A percentile compares a stretch with the other conserved stretches of the same genome.
phyloP scores from a whole-genome alignment of 2,797 vertebrate genomes.

The Xenops minutus region DNA sequence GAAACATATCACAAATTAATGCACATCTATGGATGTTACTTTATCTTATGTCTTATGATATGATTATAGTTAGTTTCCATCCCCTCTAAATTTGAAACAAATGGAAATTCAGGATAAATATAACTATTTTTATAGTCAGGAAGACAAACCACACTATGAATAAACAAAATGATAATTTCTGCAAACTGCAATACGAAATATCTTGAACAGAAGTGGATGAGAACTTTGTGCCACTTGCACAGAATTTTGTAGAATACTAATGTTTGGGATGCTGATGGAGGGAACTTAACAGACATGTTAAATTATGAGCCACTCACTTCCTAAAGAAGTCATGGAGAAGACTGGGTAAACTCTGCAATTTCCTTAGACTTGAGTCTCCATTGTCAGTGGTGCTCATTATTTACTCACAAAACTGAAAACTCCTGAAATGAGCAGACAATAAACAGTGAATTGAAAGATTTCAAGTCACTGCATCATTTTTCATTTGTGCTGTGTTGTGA shows the following conservation, averaged over 20 bases:
- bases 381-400: background rate
- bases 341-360: background rate
- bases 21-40: background rate
- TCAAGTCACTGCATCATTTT: background rate
- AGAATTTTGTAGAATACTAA: background rate
- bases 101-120: background rate
- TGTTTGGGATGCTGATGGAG: background rate
- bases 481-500: background rate
- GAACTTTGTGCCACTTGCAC: background rate
- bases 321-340: background rate
- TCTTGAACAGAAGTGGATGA: rapidly evolving
- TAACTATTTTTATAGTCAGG: background rate
- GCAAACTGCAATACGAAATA: background rate
- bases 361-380: background rate
- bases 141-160: background rate
- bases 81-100: background rate
- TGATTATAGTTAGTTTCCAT: background rate
- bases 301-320: background rate
- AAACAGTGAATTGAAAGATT: background rate
- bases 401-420: background rate
- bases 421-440: background rate
- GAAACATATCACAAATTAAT: background rate
- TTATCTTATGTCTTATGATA: background rate
- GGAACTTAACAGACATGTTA: background rate
- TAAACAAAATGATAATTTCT: background rate